Percentiles rank a stretch among this genome's conserved stretches.
These are phyloP conservation scores for Dendropsophus ebraccatus DNA, from an alignment of 2,113 vertebrate genomes.

Conservation along the genomic window DNA sequence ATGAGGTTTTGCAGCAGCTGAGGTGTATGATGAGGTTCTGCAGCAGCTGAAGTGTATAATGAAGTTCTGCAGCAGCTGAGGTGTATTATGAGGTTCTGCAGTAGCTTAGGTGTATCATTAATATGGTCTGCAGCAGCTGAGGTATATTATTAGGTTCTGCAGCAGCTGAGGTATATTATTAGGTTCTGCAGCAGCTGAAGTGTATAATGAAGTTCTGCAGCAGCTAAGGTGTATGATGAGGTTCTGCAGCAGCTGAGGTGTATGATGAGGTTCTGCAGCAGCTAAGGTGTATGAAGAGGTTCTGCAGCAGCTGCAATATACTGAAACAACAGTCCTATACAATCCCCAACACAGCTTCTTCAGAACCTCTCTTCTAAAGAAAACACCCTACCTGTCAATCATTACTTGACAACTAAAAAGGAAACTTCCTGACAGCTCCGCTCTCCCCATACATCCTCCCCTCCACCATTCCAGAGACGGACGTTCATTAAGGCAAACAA, in stretches of 20 bases:
- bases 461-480: too few relatives aligned
- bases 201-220: not conserved
- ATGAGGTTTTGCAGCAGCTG: too few relatives aligned
- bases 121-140: not conserved
- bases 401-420: not conserved
- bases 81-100: too few relatives aligned
- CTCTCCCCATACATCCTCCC: not conserved
- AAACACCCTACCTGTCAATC: too few relatives aligned
- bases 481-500: not conserved
- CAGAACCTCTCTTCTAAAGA: too few relatives aligned
- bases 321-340: not conserved
- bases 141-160: not conserved
- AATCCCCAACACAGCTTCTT: not conserved
- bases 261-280: not conserved
- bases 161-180: not conserved
- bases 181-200: not conserved
- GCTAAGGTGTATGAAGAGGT: too few relatives aligned
- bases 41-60: too few relatives aligned
- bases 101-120: too few relatives aligned
- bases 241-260: not conserved
- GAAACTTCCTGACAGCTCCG: not conserved
- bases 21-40: too few relatives aligned
- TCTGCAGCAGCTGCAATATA: too few relatives aligned
- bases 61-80: too few relatives aligned
- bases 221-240: not conserved